A percentile compares a stretch with the other conserved stretches of the same genome.
These are phyloP conservation scores for Thymelicus lineola DNA, from an alignment of 2,888 invertebrate species.

Conservation along the genomic window DNA sequence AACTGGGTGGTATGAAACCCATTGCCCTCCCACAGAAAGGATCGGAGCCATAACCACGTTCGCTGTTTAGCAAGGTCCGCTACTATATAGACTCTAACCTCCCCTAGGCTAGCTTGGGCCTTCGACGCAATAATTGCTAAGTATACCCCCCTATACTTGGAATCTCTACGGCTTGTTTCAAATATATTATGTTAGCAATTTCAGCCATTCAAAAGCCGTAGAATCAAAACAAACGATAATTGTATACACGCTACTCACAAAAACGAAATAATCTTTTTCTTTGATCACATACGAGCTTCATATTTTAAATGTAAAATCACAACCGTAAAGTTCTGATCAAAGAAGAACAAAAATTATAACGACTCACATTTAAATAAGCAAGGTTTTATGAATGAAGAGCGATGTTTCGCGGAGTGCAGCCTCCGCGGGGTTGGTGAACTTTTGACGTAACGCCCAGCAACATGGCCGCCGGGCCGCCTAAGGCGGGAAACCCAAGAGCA, in stretches of 20 bases:
- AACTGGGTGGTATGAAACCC: too few relatives aligned
- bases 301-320: constrained; percentile 34
- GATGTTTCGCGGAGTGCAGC: constrained; percentile 45
- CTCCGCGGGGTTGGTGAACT: constrained; percentile 47
- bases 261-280: constrained; percentile 15
- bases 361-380: constrained; percentile 41
- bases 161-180: not conserved
- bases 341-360: constrained; percentile 42
- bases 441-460: constrained; percentile 50
- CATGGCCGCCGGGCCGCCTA: constrained; percentile 58
- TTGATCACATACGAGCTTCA: constrained; percentile 6
- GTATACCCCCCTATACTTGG: too few relatives aligned
- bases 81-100: too few relatives aligned
- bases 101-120: too few relatives aligned
- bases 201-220: not conserved
- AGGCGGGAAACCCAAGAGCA: constrained; percentile 70
- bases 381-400: constrained; percentile 50
- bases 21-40: too few relatives aligned
- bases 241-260: constrained; percentile 3
- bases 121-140: too few relatives aligned
- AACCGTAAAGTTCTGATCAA: constrained; percentile 36
- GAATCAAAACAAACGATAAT: not conserved
- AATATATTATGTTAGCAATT: not conserved
- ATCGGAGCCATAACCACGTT: too few relatives aligned
- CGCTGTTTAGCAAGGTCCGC: too few relatives aligned